These are phyloP conservation scores for Thaleichthys pacificus DNA, from an alignment of 2,797 vertebrate genomes.

Conservation along the genomic window DNA sequence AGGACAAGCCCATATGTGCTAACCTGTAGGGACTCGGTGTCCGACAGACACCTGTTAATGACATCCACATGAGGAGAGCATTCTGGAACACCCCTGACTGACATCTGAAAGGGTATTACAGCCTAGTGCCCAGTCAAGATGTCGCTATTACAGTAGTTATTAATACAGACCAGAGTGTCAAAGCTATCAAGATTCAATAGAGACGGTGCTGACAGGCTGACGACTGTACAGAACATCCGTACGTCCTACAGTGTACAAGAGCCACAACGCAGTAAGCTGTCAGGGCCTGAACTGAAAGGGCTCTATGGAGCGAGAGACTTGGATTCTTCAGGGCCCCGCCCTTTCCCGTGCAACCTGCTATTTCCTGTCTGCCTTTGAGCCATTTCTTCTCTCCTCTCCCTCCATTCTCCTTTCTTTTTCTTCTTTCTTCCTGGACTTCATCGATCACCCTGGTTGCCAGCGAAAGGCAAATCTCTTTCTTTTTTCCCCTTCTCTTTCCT, in stretches of 20 bases:
- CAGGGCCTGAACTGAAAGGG: constrained; percentile 2
- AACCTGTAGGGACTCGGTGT: not conserved
- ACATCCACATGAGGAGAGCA: not conserved
- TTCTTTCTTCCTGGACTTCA: constrained; percentile 27
- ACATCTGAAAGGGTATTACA: not conserved
- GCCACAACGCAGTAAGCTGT: not conserved
- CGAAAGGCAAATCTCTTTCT: constrained; percentile 41
- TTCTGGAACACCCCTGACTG: not conserved
- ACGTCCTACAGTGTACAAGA: not conserved
- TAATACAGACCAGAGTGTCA: no score
- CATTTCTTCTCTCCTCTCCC: constrained; percentile 35
- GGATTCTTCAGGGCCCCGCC: constrained; percentile 3
- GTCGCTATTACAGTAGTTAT: not conserved
- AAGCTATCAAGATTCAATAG: no score
- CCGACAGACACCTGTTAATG: not conserved
- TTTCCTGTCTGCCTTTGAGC: constrained; percentile 19
- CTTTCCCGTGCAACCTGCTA: constrained; percentile 29
- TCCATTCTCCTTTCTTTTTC: no score
- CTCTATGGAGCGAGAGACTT: constrained; percentile 1
- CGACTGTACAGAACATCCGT: not conserved
- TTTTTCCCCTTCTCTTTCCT: constrained; percentile 18
- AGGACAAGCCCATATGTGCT: no score
- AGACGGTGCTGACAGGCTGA: no score
- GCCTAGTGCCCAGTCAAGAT: not conserved
- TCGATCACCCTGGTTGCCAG: constrained; percentile 42